Evolutionary conservation across 2,797 vertebrate species (phyloP).

Genomic region (Lacerta bilineata): DNA sequence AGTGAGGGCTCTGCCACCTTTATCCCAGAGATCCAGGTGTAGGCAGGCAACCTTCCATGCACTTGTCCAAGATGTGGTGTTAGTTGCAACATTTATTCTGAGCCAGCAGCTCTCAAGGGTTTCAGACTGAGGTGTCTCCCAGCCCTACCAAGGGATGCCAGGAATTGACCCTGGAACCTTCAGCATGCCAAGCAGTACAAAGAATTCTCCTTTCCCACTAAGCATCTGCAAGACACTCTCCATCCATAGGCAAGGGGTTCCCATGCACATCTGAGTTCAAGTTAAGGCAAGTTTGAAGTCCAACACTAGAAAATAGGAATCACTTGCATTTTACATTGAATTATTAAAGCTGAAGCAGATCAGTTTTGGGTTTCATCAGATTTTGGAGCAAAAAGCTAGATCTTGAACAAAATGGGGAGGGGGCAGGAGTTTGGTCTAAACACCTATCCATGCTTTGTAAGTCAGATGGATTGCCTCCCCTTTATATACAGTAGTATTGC

Average conservation of each 20-base stretch:
- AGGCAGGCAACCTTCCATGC: background rate
- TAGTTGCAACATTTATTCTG: background rate
- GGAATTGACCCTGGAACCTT: too few species aligned
- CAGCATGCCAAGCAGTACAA: background rate
- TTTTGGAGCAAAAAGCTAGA: background rate
- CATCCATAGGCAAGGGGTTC: background rate
- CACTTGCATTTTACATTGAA: background rate
- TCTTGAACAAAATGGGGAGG: background rate
- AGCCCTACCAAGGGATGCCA: too few species aligned
- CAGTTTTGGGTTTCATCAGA: background rate
- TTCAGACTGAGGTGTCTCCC: too few species aligned
- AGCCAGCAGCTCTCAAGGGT: too few species aligned
- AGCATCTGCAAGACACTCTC: background rate
- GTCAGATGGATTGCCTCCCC: too few species aligned
- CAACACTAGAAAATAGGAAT: background rate
- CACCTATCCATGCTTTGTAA: background rate
- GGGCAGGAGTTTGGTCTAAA: background rate
- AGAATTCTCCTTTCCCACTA: background rate
- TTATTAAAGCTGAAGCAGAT: background rate
- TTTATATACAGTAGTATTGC: background rate
- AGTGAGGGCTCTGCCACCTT: background rate
- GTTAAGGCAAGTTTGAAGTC: background rate
- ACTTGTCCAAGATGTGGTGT: background rate
- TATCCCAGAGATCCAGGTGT: constrained; percentile 4
- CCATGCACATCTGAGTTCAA: background rate